These are phyloP conservation scores for Acrossocheilus fasciatus DNA, from an alignment of 2,797 vertebrate species.

Conservation along the genomic window DNA sequence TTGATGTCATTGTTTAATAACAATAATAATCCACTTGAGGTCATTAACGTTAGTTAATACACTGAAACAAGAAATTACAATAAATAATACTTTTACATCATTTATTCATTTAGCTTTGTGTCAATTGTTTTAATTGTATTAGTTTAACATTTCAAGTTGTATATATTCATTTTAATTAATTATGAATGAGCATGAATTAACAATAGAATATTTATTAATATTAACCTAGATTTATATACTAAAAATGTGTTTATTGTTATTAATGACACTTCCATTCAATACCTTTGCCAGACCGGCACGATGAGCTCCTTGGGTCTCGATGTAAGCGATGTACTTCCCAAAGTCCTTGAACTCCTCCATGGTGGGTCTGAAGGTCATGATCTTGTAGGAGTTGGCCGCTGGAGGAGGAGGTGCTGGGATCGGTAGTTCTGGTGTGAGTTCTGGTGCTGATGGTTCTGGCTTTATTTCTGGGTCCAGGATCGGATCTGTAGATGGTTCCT, in stretches of 20 bases:
- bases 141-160: neutral
- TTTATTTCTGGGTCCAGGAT: slow-evolving; percentile 15
- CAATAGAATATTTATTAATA: neutral
- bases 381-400: slow-evolving; percentile 92
- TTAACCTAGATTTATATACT: neutral
- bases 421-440: slow-evolving; percentile 16
- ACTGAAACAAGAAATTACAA: neutral
- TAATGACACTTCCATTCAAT: neutral
- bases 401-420: slow-evolving; percentile 64
- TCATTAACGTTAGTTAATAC: neutral
- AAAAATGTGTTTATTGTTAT: neutral
- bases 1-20: neutral
- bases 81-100: neutral
- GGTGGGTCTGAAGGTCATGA: slow-evolving; percentile 96
- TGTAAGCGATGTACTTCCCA: slow-evolving; percentile 89
- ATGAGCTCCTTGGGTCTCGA: slow-evolving; percentile 95
- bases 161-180: neutral
- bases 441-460: slow-evolving; percentile 47
- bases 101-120: neutral
- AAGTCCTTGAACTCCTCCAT: slow-evolving; percentile 96
- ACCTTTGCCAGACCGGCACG: slow-evolving; percentile 91
- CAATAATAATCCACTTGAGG: too few relatives aligned
- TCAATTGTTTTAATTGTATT: neutral
- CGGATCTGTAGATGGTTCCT: slow-evolving; percentile 8
- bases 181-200: neutral